Conservation (phyloP, 2,888 invertebrate genomes). For the Pemphredon lugubris region DNA sequence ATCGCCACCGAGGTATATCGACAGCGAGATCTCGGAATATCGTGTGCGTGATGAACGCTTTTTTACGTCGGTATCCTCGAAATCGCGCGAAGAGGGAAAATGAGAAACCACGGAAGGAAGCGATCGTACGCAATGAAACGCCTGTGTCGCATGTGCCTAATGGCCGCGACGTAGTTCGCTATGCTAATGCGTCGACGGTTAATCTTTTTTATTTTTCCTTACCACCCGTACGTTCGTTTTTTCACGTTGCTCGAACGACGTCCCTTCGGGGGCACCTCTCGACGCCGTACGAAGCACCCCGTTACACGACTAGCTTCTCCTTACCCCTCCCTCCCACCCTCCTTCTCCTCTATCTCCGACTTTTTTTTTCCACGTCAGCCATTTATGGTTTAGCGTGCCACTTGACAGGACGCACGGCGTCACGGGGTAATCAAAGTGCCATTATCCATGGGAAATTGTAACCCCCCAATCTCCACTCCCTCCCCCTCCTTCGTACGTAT, state of each 20-base stretch:
- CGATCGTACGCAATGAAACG: conserved; percentile 42
- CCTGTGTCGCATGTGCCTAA: conserved; percentile 31
- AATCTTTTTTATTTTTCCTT: conserved; percentile 14
- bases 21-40: background rate
- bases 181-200: conserved; percentile 49
- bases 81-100: conserved; percentile 28
- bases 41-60: too few relatives aligned
- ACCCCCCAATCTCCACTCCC: conserved; percentile 65
- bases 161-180: conserved; percentile 30
- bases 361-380: conserved; percentile 65
- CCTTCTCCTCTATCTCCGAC: conserved; percentile 7
- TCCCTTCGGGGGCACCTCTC: background rate
- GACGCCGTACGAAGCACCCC: background rate
- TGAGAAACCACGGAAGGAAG: conserved; percentile 23
- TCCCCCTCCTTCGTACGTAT: conserved; percentile 49
- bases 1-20: too few relatives aligned
- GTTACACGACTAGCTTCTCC: background rate
- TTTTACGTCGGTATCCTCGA: conserved; percentile 15
- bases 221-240: background rate
- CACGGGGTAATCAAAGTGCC: conserved; percentile 80
- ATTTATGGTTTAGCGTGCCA: conserved; percentile 74
- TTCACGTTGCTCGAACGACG: background rate
- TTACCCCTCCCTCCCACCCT: background rate
- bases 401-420: conserved; percentile 77
- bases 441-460: conserved; percentile 80